A percentile compares a stretch with the other conserved stretches of the same genome.
phyloP scores from a whole-genome alignment of 2,888 invertebrate genomes.

The Latheticus oryzae region DNA sequence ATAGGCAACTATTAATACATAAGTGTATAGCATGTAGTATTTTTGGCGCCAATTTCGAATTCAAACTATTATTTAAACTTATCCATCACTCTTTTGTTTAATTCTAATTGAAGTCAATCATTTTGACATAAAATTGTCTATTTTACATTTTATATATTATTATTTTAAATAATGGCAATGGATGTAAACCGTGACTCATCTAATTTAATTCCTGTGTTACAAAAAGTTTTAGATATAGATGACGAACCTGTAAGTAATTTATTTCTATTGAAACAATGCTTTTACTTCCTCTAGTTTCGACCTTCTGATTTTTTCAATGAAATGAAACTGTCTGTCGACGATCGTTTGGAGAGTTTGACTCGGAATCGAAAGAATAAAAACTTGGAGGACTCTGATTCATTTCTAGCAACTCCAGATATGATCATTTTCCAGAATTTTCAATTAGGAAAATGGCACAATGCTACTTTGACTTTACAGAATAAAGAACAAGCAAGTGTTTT shows the following conservation, averaged over 20 bases:
- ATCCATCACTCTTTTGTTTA: no score
- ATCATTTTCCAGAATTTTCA: conserved; percentile 73
- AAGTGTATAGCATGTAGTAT: no score
- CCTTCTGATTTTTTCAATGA: conserved; percentile 59
- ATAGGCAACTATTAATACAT: no score
- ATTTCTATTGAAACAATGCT: not conserved
- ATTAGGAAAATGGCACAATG: conserved; percentile 67
- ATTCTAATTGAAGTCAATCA: no score
- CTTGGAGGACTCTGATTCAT: conserved; percentile 46
- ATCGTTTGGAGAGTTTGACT: conserved; percentile 46
- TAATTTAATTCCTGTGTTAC: conserved; percentile 4
- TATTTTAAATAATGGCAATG: conserved; percentile 16
- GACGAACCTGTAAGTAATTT: conserved; percentile 17
- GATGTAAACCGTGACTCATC: no score
- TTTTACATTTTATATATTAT: conserved; percentile 18
- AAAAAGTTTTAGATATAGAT: conserved; percentile 7
- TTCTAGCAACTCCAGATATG: conserved; percentile 65
- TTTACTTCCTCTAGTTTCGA: conserved; percentile 50
- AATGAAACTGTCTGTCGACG: conserved; percentile 58
- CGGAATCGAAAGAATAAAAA: conserved; percentile 45
- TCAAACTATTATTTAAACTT: no score
- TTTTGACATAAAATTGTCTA: conserved; percentile 1
- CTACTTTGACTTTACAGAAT: conserved; percentile 70
- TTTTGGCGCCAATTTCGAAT: no score
- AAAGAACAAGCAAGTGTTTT: conserved; percentile 64